Conservation (phyloP, 2,113 vertebrate species). For the Salvelinus sp. region DNA sequence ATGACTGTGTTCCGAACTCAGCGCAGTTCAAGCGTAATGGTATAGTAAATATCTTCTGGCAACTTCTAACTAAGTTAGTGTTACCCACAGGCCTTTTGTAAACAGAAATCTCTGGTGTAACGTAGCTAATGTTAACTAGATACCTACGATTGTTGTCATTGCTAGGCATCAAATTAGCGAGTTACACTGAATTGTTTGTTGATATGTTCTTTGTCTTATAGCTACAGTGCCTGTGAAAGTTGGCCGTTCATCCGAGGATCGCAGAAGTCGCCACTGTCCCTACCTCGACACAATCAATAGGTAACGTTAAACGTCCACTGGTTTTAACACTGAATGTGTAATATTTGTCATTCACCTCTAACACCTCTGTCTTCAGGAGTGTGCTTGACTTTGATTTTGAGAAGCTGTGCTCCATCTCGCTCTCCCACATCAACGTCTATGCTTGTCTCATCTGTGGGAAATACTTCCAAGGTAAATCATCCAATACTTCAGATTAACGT, state of each 20-base stretch:
- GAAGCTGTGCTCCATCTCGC: constrained; percentile 94
- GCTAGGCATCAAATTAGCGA: not conserved
- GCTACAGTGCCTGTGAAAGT: constrained; percentile 60
- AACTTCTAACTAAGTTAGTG: too few species aligned
- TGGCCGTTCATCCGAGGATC: constrained; percentile 75
- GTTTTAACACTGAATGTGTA: not conserved
- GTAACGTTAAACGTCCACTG: constrained; percentile 52
- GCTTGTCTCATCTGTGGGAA: constrained; percentile 96
- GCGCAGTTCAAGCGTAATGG: too few species aligned
- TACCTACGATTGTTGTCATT: too few species aligned
- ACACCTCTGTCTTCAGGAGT: constrained; percentile 73
- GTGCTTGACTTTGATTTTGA: constrained; percentile 97
- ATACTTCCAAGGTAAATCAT: constrained; percentile 89
- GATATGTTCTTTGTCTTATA: not conserved
- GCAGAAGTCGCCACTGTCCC: constrained; percentile 91
- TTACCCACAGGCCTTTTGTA: too few species aligned
- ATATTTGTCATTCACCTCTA: not conserved
- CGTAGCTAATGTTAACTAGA: too few species aligned
- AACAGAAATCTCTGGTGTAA: too few species aligned
- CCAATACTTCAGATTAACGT: not conserved
- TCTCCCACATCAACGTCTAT: constrained; percentile 94
- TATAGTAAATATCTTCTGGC: too few species aligned
- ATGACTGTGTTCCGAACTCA: too few species aligned
- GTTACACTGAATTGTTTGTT: not conserved
- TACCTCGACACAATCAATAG: constrained; percentile 96